phyloP scores from a whole-genome alignment of 1,140 invertebrate species.

The Aphelenchoides avenae region DNA sequence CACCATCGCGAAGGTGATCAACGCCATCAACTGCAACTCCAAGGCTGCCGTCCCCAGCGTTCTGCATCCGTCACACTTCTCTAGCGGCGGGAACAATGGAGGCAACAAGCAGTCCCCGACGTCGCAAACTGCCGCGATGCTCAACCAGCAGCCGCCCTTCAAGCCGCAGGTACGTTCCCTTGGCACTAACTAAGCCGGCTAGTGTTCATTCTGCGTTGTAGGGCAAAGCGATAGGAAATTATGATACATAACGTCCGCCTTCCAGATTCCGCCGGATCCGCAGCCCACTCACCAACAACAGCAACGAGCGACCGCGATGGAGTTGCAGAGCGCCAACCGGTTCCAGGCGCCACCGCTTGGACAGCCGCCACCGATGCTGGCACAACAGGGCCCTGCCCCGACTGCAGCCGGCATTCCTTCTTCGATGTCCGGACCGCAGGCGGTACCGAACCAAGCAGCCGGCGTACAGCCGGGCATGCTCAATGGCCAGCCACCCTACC shows the following conservation, averaged over 20 bases:
- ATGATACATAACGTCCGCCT: too few species aligned
- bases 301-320: slow-evolving; percentile 2
- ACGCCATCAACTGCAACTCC: slow-evolving; percentile 59
- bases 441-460: too few species aligned
- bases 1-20: slow-evolving; percentile 58
- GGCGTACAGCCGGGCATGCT: too few species aligned
- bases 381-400: slow-evolving; percentile 2
- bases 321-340: slow-evolving; percentile 14
- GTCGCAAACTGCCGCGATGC: slow-evolving; percentile 3
- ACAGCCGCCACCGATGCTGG: slow-evolving; percentile 50
- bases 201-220: slow-evolving; percentile 8
- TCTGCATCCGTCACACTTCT: slow-evolving; percentile 36
- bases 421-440: background rate
- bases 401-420: slow-evolving; percentile 20
- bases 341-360: slow-evolving; percentile 39
- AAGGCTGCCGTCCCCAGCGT: slow-evolving; percentile 54
- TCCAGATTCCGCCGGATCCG: slow-evolving; percentile 53
- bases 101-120: slow-evolving; percentile 19
- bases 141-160: slow-evolving; percentile 1
- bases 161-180: slow-evolving; percentile 29
- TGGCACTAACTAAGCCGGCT: background rate
- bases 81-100: slow-evolving; percentile 14
- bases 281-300: slow-evolving; percentile 54
- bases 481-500: background rate
- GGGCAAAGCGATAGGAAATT: too few species aligned